Evolutionary conservation across 1,140 invertebrate species (phyloP).

Genomic region (Lepidostoma basale): DNA sequence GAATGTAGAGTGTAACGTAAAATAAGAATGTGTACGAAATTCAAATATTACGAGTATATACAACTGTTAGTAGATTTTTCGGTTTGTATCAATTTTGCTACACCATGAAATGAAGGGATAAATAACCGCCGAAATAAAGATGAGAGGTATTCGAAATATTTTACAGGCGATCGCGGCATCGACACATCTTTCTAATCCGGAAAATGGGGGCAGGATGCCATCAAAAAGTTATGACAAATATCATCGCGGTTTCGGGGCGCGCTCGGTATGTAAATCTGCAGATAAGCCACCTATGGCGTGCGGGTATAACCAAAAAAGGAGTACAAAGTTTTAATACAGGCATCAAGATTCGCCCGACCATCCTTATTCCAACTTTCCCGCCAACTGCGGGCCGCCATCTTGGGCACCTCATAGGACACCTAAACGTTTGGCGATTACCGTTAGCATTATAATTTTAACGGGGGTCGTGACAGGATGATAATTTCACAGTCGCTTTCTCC

Average conservation of each 20-base stretch:
- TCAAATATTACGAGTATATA: background rate
- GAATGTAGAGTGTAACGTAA: too few relatives aligned
- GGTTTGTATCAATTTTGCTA: too few relatives aligned
- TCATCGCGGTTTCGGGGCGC: conserved; percentile 11
- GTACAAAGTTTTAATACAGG: conserved; percentile 42
- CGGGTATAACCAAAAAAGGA: conserved; percentile 35
- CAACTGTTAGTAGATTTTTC: too few relatives aligned
- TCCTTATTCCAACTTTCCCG: conserved; percentile 34
- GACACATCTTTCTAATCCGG: conserved; percentile 5
- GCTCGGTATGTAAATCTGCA: conserved; percentile 30
- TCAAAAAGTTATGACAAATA: conserved; percentile 36
- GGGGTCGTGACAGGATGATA: too few relatives aligned
- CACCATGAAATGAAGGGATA: too few relatives aligned
- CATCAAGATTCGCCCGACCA: conserved; percentile 30
- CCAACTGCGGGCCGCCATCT: background rate
- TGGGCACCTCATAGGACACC: too few relatives aligned
- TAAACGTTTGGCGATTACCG: too few relatives aligned
- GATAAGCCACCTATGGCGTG: conserved; percentile 14
- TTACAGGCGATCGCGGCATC: background rate
- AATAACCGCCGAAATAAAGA: background rate
- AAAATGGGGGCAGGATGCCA: background rate
- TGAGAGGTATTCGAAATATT: background rate
- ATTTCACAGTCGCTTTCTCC: too few relatives aligned
- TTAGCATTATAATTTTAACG: too few relatives aligned
- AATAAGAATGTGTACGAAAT: too few relatives aligned